Evolutionary conservation across 2,888 invertebrate species (phyloP), one percentile per base, ranked within the genome.

Genomic region (Hedya salicella): DNA sequence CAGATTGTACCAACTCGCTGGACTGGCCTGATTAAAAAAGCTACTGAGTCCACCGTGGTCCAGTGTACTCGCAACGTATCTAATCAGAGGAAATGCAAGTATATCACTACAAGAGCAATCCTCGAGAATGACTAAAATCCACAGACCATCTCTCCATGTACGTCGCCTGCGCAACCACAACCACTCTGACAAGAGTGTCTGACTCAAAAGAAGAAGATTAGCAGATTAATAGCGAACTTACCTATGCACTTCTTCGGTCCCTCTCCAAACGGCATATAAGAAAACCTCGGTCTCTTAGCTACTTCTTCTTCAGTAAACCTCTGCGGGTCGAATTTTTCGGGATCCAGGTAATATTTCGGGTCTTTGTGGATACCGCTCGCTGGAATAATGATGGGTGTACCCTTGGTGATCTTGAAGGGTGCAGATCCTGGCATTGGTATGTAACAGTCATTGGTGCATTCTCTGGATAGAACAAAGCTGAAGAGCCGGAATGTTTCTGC

Each of bases 321-420:
- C 66, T 92, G 91, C 0, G 93, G 94, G 70, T 93, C 88, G 71
- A 93, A 94, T 70, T 79, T 84, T 0, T 89, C 83, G 0, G 93
- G 93, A 19, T 93, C 77, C 0, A 91, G 88, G 73, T 82, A 93
- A 70, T 87, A 84, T 6, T 87, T 76, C 0, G 88, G 82, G 76
- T 93, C 91, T 40, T 78, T 81, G 60, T 94, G 93, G 8, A 93
- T 59, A 0, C 82, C 85, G 21, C 78, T 71, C 0, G 87, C 73
- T 0, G 91, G 86, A 40, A 93, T 81, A 0, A 79, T 50, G 0
- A 92, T 68, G 1, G 68, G 36, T 40, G 66, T 73, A 6, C 72
- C 73, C 39, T 64, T 68, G 4, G 69, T 67, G 4, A 75, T 53
- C 11, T 53, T 62, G 13, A 71, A 59, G 5, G 67, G 71, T 54